Conservation (phyloP, 1,140 invertebrate species). For the Bathynomus jamesi region DNA sequence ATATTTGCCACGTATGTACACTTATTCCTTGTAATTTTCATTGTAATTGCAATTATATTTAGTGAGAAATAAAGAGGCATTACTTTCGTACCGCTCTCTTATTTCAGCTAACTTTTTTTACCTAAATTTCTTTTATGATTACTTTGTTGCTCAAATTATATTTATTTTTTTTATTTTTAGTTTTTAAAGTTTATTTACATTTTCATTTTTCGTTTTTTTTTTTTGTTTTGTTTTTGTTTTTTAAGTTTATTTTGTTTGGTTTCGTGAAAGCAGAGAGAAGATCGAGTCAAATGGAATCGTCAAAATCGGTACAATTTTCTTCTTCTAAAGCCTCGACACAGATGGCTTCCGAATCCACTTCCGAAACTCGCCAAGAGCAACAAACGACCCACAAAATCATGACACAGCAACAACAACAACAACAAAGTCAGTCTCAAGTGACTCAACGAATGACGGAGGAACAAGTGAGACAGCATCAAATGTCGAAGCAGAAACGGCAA, state of each 20-base stretch:
- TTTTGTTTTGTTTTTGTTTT: neutral
- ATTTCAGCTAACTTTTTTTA: too few species aligned
- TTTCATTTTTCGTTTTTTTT: neutral
- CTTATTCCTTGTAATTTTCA: too few species aligned
- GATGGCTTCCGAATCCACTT: neutral
- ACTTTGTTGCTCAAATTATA: too few species aligned
- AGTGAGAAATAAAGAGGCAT: too few species aligned
- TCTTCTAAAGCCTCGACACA: neutral
- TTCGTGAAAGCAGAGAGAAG: neutral
- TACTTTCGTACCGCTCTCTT: too few species aligned
- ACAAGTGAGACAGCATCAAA: neutral
- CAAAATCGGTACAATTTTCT: neutral
- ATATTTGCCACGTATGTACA: too few species aligned
- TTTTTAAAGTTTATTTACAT: neutral
- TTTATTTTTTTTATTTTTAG: neutral
- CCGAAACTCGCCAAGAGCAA: neutral
- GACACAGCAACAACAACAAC: neutral
- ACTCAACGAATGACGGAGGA: neutral
- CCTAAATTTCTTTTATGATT: too few species aligned
- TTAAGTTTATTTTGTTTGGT: too few species aligned
- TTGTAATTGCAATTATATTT: too few species aligned
- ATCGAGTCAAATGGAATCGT: neutral
- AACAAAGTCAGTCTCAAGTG: neutral
- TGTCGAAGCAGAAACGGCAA: neutral
- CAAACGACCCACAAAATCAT: neutral